These are phyloP conservation scores for Drosophila virilis DNA, from an alignment of 1,140 invertebrate species.

Conservation along the genomic window DNA sequence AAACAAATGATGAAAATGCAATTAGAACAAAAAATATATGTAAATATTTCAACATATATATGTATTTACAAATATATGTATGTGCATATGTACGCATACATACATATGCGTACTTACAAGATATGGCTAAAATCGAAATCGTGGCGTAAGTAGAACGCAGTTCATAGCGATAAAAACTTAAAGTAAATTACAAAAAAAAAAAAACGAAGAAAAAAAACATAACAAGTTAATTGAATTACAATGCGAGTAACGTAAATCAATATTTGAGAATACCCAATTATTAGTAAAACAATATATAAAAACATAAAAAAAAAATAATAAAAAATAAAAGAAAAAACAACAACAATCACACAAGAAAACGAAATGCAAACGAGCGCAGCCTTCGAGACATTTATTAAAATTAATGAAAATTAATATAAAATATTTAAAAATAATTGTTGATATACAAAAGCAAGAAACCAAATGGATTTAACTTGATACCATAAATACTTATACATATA, in stretches of 20 bases:
- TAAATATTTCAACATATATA: conserved; percentile 58
- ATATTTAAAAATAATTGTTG: conserved; percentile 48
- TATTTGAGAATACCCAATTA: conserved; percentile 75
- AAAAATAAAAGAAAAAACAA: conserved; percentile 45
- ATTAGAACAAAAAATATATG: conserved; percentile 35
- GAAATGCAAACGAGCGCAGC: conserved; percentile 54
- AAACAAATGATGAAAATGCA: conserved; percentile 15
- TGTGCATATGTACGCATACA: conserved; percentile 23
- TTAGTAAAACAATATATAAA: conserved; percentile 57
- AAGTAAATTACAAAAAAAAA: conserved; percentile 11
- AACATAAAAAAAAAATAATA: conserved; percentile 45
- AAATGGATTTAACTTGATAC: conserved; percentile 37
- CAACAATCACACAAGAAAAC: conserved; percentile 41
- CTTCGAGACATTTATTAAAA: conserved; percentile 59
- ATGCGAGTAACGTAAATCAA: conserved; percentile 45
- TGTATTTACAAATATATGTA: conserved; percentile 52
- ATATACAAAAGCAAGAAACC: conserved; percentile 51
- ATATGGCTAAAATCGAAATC: conserved; percentile 41
- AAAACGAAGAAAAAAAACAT: conserved; percentile 2
- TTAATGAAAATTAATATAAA: conserved; percentile 30
- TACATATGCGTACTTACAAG: conserved; percentile 25
- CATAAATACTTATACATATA: conserved; percentile 35
- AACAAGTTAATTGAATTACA: conserved; percentile 15
- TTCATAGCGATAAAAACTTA: conserved; percentile 64
- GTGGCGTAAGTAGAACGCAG: conserved; percentile 64